Percentiles rank a stretch among this genome's conserved stretches.
Conservation (phyloP, 1,140 invertebrate species). For the Aphidius gifuensis region DNA sequence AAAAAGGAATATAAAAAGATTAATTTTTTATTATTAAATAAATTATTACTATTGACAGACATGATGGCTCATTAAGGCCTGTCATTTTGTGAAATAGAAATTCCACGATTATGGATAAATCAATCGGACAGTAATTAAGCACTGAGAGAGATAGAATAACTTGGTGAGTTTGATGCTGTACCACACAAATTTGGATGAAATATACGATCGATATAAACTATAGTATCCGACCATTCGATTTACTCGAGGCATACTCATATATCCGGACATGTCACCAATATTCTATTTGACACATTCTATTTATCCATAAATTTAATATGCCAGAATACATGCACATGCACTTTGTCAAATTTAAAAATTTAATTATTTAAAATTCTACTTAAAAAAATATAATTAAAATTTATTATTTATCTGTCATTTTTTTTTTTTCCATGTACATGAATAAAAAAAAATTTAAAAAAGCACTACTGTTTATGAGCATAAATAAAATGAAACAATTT, state of each 20-base stretch:
- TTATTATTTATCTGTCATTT: too few species aligned
- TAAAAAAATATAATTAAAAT: too few species aligned
- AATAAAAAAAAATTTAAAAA: too few species aligned
- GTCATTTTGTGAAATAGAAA: constrained; percentile 25
- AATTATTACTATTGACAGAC: constrained; percentile 3
- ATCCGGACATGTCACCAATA: constrained; percentile 1
- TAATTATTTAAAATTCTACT: too few species aligned
- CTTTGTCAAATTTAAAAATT: too few species aligned
- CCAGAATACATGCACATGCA: too few species aligned
- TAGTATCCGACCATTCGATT: not conserved
- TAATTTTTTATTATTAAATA: not conserved
- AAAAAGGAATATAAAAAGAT: too few species aligned
- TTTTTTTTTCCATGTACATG: too few species aligned
- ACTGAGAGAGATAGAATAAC: not conserved
- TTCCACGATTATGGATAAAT: constrained; percentile 35
- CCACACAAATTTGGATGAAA: constrained; percentile 1
- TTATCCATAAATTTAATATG: too few species aligned
- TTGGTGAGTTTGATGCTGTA: constrained; percentile 2
- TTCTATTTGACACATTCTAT: too few species aligned
- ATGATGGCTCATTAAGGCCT: constrained; percentile 33
- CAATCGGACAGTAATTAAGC: constrained; percentile 50
- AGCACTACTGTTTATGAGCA: too few species aligned
- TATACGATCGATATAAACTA: not conserved
- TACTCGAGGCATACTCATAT: constrained; percentile 9
- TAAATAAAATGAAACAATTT: too few species aligned